These are phyloP conservation scores for Onychomys torridus DNA, from an alignment of 2,797 vertebrate genomes.

Conservation along the genomic window DNA sequence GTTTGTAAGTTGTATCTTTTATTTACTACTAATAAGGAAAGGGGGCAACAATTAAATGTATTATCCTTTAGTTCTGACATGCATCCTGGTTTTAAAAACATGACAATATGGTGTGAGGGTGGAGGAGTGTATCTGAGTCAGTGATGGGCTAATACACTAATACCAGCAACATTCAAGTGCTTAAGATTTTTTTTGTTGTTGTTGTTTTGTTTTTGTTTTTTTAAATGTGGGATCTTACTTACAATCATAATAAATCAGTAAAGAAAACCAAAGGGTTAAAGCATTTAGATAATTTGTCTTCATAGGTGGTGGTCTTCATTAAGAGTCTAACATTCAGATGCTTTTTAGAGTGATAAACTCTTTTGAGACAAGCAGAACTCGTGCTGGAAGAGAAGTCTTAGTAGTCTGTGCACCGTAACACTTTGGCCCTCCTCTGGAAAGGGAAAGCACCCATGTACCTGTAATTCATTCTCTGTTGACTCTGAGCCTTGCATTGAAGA, in stretches of 20 bases:
- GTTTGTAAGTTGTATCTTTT: too few relatives aligned
- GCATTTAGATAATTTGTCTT: not conserved
- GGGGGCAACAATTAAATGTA: too few relatives aligned
- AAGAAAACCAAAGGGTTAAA: conserved; percentile 15
- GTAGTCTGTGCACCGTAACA: not conserved
- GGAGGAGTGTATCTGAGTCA: too few relatives aligned
- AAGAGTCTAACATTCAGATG: not conserved
- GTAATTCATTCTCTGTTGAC: not conserved
- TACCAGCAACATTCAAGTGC: not conserved
- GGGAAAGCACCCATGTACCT: not conserved
- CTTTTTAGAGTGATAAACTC: not conserved
- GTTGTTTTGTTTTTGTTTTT: too few relatives aligned
- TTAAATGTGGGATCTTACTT: not conserved
- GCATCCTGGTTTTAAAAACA: too few relatives aligned
- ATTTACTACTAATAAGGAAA: too few relatives aligned
- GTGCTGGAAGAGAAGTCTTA: conserved; percentile 13
- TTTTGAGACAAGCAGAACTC: not conserved
- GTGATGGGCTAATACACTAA: too few relatives aligned
- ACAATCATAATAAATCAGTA: conserved; percentile 16
- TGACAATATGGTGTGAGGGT: too few relatives aligned
- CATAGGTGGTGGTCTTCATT: not conserved
- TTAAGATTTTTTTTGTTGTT: too few relatives aligned
- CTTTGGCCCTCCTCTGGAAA: not conserved
- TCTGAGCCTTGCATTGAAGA: not conserved
- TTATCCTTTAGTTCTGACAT: too few relatives aligned